Conservation (phyloP, 2,113 vertebrate species). For the Brachyhypopomus occidentalis region DNA sequence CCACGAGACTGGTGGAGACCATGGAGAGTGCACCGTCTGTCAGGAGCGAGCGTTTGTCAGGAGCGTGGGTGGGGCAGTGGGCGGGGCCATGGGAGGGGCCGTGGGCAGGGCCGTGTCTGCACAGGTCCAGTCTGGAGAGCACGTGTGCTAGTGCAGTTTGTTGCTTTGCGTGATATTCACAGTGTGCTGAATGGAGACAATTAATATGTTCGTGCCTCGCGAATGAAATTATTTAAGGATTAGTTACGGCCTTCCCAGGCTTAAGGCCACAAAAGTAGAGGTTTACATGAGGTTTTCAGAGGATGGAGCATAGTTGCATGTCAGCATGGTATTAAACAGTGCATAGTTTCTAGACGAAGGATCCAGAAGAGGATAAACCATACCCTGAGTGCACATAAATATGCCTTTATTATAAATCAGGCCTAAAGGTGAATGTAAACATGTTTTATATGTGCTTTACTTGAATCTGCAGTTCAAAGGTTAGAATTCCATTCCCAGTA, state of each 20-base stretch:
- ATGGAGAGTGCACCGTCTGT: neutral
- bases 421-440: constrained; percentile 1
- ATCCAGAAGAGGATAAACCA: constrained; percentile 4
- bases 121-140: constrained; percentile 49
- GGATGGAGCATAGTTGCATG: constrained; percentile 4
- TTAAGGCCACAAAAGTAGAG: neutral
- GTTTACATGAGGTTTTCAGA: constrained; percentile 23
- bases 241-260: neutral
- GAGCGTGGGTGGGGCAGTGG: too few species aligned
- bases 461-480: neutral
- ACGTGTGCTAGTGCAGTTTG: constrained; percentile 54
- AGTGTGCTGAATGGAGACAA: neutral
- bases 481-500: neutral
- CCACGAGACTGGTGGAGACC: neutral
- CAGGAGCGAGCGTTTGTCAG: too few species aligned
- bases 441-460: constrained; percentile 2
- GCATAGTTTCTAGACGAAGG: constrained; percentile 16
- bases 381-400: constrained; percentile 3
- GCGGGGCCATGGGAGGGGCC: neutral
- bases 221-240: neutral
- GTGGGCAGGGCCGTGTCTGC: constrained; percentile 38
- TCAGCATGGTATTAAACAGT: neutral
- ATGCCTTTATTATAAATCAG: constrained; percentile 7
- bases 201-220: neutral
- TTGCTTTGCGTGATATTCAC: constrained; percentile 18